Base-by-base conservation (phyloP, 2,888 invertebrate species). In the Leuctra nigra region DNA sequence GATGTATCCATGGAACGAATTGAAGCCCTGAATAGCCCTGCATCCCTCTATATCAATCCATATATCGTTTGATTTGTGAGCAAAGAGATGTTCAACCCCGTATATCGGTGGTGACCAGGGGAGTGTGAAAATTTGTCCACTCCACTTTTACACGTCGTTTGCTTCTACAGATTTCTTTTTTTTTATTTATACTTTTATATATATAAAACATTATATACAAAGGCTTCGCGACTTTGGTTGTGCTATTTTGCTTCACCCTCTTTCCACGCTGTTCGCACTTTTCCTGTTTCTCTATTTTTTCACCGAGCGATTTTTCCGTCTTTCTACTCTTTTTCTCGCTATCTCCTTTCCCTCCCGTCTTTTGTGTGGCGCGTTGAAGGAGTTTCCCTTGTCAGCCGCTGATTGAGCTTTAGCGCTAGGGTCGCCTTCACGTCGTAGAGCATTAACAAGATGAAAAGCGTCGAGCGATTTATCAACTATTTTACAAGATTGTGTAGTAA, bases 401-500 rank as follows among this genome's bases (percentile, higher is more conserved):
- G 50, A 50, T 50, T 50, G 50, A 50, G 50, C 50, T 50, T 50
- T 50, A 50, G 50, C 50, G 50, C 50, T 35, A 14, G 18, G 7
- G 50, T 50, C 50, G 50, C 33, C 20, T 6, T 20, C 22, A 44
- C 44, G 44, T 18, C 35, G 50, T 14, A 33, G 50, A 33, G 50
- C 35, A 35, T 35, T 50, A 33, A 33, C 50, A 22, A 16, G 50
- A 50, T 50, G 50, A 50, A 50, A 50, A 50, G 50, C 33, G 48
- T 20, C 50, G 35, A 18, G 33, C 50, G 33, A 50, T 50, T 50
- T 50, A 50, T 50, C 50, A 50, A 33, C 50, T 22, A 4, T 22
- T 50, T 33, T 50, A 50, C 50, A 50, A 50, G 50, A 35, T 50
- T 50, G n/a, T n/a, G n/a, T n/a, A n/a, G n/a, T n/a, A n/a, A n/a